Conservation (phyloP, 2,113 vertebrate genomes). For the Mustelus asterias region DNA sequence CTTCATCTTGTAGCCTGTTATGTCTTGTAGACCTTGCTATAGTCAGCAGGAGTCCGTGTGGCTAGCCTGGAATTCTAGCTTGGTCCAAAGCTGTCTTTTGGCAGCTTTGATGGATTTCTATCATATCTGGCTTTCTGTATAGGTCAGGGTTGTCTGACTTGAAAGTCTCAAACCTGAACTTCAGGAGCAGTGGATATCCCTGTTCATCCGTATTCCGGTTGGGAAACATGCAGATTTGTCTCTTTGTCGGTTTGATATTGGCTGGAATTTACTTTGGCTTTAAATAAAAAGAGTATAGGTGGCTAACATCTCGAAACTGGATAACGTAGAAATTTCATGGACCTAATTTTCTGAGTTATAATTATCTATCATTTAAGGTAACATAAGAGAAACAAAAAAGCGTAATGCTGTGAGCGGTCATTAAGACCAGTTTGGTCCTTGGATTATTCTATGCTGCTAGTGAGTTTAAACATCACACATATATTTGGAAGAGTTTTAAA, state of each 20-base stretch:
- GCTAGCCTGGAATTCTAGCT: too few relatives aligned
- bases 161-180: too few relatives aligned
- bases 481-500: neutral
- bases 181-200: too few relatives aligned
- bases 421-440: slow-evolving; percentile 1
- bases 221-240: too few relatives aligned
- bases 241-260: slow-evolving; percentile 60
- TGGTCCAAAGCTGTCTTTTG: too few relatives aligned
- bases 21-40: too few relatives aligned
- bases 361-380: neutral
- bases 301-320: neutral
- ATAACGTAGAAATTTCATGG: neutral
- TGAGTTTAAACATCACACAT: neutral
- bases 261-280: slow-evolving; percentile 64
- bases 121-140: too few relatives aligned
- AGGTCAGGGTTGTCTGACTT: too few relatives aligned
- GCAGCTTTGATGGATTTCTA: too few relatives aligned
- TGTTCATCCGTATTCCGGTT: too few relatives aligned
- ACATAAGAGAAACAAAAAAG: neutral
- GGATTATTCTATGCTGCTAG: neutral
- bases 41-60: too few relatives aligned
- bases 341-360: neutral
- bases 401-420: neutral
- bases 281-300: neutral
- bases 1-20: too few relatives aligned